Evolutionary conservation across 2,113 vertebrate species (phyloP).

Genomic region (Lagopus muta): DNA sequence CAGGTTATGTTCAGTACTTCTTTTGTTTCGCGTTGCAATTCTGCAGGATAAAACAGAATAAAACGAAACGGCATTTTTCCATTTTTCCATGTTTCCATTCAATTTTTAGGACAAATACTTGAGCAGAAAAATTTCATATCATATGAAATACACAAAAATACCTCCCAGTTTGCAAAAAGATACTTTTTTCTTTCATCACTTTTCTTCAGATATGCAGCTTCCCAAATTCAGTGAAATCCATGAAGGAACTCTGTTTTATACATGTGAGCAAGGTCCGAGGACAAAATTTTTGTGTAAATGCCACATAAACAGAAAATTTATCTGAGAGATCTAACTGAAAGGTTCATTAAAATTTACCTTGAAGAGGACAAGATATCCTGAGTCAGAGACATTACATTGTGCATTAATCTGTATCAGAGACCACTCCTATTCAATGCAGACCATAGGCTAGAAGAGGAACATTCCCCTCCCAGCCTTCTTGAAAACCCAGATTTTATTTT

Average conservation of each 20-base stretch:
- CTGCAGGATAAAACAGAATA: neutral
- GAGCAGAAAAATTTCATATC: rapidly evolving
- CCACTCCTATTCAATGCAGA: neutral
- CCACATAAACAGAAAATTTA: neutral
- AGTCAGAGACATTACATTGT: neutral
- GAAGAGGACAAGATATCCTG: neutral
- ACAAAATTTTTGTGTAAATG: neutral
- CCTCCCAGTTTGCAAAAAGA: neutral
- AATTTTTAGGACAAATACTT: neutral
- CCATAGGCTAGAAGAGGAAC: neutral
- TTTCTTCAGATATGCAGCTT: neutral
- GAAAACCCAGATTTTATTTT: neutral
- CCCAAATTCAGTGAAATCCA: neutral
- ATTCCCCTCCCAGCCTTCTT: rapidly evolving
- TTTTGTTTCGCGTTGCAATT: neutral
- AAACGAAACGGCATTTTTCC: neutral
- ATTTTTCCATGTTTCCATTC: neutral
- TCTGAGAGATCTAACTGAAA: neutral
- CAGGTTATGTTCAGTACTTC: neutral
- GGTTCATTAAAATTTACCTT: neutral
- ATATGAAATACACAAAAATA: neutral
- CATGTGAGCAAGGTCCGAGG: neutral
- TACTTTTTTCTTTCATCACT: neutral
- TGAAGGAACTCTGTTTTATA: neutral
- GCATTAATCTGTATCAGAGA: neutral